A percentile compares a stretch with the other conserved stretches of the same genome.
These are phyloP conservation scores for Rynchops niger DNA, from an alignment of 2,113 vertebrate species.

Conservation along the genomic window DNA sequence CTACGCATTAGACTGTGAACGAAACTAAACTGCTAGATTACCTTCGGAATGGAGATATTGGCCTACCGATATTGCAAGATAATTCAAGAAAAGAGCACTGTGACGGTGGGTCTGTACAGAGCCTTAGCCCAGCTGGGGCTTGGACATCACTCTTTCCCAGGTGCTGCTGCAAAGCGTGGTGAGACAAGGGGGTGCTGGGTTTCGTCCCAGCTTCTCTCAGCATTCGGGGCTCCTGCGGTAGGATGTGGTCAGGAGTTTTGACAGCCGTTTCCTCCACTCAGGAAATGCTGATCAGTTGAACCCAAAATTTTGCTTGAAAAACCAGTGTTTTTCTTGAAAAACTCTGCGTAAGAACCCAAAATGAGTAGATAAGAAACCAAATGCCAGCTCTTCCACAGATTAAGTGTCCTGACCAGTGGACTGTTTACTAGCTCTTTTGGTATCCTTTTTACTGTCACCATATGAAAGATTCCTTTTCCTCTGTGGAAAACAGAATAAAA, in stretches of 20 bases:
- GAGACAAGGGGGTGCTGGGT: neutral
- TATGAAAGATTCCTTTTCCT: neutral
- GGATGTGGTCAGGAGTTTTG: neutral
- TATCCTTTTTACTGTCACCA: neutral
- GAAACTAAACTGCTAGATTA: neutral
- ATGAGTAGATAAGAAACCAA: neutral
- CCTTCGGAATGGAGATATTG: neutral
- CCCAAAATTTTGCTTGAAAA: neutral
- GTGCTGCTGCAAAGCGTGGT: neutral
- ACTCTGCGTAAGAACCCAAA: neutral
- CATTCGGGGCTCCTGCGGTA: neutral
- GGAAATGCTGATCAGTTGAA: neutral
- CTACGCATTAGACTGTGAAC: accelerated
- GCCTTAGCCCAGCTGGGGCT: neutral
- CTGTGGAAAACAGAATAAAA: neutral
- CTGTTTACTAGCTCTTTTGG: neutral
- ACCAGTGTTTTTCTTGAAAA: neutral
- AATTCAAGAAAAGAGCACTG: neutral
- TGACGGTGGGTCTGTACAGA: neutral
- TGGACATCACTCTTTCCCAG: neutral
- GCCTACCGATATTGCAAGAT: accelerated
- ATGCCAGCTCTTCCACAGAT: neutral
- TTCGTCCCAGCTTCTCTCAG: neutral
- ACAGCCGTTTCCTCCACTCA: neutral
- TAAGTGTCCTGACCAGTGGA: neutral